Percentiles rank a stretch among this genome's conserved stretches.
Evolutionary conservation across 2,888 invertebrate species (phyloP).

Genomic region (Nesidiocoris tenuis): DNA sequence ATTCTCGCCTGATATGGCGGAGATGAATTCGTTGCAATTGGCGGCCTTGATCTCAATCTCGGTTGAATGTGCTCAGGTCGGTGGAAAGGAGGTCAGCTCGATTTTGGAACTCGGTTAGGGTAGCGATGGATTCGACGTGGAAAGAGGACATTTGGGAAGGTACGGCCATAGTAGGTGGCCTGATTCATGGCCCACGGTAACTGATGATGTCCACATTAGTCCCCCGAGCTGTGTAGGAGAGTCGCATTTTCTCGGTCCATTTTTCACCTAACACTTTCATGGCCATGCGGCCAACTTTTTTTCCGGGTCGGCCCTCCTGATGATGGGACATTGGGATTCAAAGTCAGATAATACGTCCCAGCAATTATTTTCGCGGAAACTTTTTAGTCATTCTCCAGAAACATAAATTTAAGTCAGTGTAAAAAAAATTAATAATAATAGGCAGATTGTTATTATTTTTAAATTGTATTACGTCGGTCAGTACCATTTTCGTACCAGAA

Average conservation of each 20-base stretch:
- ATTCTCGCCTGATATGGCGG: too few relatives aligned
- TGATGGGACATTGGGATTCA: too few relatives aligned
- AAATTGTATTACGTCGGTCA: too few relatives aligned
- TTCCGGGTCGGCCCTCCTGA: too few relatives aligned
- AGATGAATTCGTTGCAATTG: too few relatives aligned
- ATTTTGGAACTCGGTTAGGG: background rate
- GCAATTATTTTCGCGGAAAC: too few relatives aligned
- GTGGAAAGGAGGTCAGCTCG: background rate
- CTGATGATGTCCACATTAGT: background rate
- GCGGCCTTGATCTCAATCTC: background rate
- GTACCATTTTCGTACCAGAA: too few relatives aligned
- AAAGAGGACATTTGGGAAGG: background rate
- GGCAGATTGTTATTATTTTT: too few relatives aligned
- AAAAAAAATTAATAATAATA: too few relatives aligned
- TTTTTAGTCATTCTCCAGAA: too few relatives aligned
- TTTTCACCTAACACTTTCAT: background rate
- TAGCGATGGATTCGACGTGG: background rate
- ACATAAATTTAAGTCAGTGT: too few relatives aligned
- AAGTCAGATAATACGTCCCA: too few relatives aligned
- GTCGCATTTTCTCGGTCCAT: background rate
- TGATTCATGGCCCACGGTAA: background rate
- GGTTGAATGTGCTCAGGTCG: background rate
- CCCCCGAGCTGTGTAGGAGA: background rate
- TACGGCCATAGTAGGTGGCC: background rate
- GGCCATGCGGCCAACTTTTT: background rate